These are phyloP conservation scores for Danionella dracula DNA, from an alignment of 2,797 vertebrate genomes.

Conservation along the genomic window DNA sequence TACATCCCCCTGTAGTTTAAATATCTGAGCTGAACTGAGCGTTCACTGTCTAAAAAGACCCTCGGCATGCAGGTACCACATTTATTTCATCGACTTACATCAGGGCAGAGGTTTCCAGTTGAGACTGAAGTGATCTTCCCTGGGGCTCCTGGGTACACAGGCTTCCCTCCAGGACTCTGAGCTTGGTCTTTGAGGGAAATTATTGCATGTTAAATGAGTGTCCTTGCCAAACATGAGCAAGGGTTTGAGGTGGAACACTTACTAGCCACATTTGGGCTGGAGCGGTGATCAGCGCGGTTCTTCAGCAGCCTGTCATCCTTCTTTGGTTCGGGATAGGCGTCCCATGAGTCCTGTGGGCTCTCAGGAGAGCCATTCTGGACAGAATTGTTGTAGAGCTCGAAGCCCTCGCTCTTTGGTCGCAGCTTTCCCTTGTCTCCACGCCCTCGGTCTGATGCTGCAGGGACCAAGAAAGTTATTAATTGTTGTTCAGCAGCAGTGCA, in stretches of 20 bases:
- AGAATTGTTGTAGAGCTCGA: constrained; percentile 90
- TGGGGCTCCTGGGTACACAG: constrained; percentile 77
- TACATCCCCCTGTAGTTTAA: neutral
- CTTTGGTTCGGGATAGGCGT: constrained; percentile 89
- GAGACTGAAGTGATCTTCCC: constrained; percentile 97
- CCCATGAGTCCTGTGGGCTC: constrained; percentile 87
- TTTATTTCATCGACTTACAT: constrained; percentile 74
- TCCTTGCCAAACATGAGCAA: too few species aligned
- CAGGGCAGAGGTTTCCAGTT: constrained; percentile 94
- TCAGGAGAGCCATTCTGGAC: constrained; percentile 91
- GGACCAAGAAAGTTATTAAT: neutral
- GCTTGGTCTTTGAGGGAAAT: constrained; percentile 77
- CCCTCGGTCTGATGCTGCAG: constrained; percentile 78
- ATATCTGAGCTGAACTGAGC: neutral
- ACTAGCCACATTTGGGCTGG: constrained; percentile 98
- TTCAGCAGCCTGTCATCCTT: constrained; percentile 90
- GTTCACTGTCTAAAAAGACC: constrained; percentile 5
- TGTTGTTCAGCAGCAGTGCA: too few species aligned
- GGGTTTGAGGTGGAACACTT: constrained; percentile 50
- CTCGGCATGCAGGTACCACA: constrained; percentile 3
- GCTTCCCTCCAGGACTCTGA: constrained; percentile 88
- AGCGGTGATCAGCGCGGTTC: constrained; percentile 91
- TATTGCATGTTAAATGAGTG: neutral
- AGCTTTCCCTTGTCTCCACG: constrained; percentile 86
- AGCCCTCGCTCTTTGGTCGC: constrained; percentile 97